Conservation (phyloP, 2,113 vertebrate genomes). For the Brachypteracias leptosomus region DNA sequence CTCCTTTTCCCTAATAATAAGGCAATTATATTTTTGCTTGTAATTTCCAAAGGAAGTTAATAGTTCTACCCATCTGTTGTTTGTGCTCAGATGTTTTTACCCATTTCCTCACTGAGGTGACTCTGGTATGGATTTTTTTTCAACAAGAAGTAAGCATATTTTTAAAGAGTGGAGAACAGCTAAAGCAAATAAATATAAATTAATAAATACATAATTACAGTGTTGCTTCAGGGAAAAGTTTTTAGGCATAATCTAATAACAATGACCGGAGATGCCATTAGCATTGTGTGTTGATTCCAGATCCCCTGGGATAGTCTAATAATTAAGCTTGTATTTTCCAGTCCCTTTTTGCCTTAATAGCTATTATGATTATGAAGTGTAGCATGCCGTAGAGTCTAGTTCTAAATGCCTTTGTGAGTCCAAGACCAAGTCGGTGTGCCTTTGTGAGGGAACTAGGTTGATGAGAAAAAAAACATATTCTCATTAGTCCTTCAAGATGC, state of each 20-base stretch:
- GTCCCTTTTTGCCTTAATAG: constrained; percentile 22
- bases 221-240: constrained; percentile 24
- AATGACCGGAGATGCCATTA: constrained; percentile 5
- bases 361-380: neutral
- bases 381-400: neutral
- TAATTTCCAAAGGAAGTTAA: neutral
- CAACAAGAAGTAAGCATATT: neutral
- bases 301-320: neutral
- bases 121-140: neutral
- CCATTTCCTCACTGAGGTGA: neutral
- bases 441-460: neutral
- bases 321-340: constrained; percentile 45
- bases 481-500: neutral
- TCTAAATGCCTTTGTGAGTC: neutral
- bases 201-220: constrained; percentile 40
- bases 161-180: neutral
- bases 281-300: neutral
- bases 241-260: constrained; percentile 21
- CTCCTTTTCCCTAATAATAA: neutral
- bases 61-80: neutral
- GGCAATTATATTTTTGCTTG: neutral
- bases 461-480: neutral
- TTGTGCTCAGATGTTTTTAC: neutral
- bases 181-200: constrained; percentile 26
- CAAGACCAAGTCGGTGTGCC: neutral